phyloP scores from a whole-genome alignment of 2,888 invertebrate genomes.

The Stegana nigrithorax region DNA sequence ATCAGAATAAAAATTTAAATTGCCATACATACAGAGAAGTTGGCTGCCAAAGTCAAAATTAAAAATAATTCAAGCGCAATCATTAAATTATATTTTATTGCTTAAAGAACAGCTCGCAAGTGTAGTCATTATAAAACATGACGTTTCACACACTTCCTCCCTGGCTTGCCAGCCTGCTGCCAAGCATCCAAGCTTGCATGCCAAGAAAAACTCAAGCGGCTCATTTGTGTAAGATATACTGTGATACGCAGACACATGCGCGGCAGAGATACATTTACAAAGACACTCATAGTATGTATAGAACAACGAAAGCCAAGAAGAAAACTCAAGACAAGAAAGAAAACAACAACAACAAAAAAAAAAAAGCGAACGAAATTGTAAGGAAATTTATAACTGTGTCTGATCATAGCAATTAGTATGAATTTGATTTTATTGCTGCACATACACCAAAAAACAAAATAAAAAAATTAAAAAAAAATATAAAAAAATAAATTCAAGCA shows the following conservation, averaged over 20 bases:
- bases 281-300: too few relatives aligned
- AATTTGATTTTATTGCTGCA: slow-evolving; percentile 61
- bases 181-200: too few relatives aligned
- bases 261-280: too few relatives aligned
- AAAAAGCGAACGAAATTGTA: background rate
- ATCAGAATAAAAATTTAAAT: slow-evolving; percentile 26
- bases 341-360: slow-evolving; percentile 29
- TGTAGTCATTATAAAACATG: too few relatives aligned
- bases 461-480: slow-evolving; percentile 23
- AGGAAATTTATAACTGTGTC: slow-evolving; percentile 62
- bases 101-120: slow-evolving; percentile 8
- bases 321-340: slow-evolving; percentile 32
- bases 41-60: slow-evolving; percentile 6
- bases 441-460: slow-evolving; percentile 18
- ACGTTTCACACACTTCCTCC: too few relatives aligned
- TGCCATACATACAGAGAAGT: too few relatives aligned
- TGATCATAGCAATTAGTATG: slow-evolving; percentile 65
- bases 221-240: slow-evolving; percentile 32
- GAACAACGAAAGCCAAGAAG: slow-evolving; percentile 21
- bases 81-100: slow-evolving; percentile 19
- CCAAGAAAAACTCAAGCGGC: too few relatives aligned
- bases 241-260: slow-evolving; percentile 17
- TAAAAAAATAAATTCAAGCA: slow-evolving; percentile 28
- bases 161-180: too few relatives aligned
- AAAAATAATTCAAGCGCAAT: slow-evolving; percentile 12